Percentiles rank a stretch among this genome's conserved stretches.
These are phyloP conservation scores for Harpagoxenus sublaevis DNA, from an alignment of 2,888 invertebrate species.

Conservation along the genomic window DNA sequence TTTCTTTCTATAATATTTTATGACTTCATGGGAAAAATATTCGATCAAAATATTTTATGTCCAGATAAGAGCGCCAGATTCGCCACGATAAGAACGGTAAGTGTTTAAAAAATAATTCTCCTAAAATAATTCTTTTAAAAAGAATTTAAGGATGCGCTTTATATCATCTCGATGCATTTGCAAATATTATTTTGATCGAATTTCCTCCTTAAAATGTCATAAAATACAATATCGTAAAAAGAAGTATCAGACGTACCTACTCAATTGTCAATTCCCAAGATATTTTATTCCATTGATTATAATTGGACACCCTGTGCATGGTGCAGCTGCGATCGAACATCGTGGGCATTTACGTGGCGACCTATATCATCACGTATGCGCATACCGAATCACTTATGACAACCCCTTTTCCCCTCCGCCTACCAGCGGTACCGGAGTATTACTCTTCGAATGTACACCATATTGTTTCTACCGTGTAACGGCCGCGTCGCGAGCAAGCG, in stretches of 20 bases:
- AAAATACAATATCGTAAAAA: background rate
- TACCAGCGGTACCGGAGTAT: background rate
- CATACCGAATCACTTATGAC: slow-evolving; percentile 58
- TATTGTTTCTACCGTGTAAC: slow-evolving; percentile 34
- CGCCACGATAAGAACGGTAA: background rate
- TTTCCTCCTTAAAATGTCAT: background rate
- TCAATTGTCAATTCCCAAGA: background rate
- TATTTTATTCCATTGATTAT: slow-evolving; percentile 19
- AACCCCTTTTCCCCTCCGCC: background rate
- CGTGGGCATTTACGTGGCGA: slow-evolving; percentile 49
- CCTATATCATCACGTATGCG: slow-evolving; percentile 52
- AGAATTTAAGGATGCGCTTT: too few species aligned
- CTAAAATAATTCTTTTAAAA: background rate
- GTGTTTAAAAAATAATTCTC: background rate
- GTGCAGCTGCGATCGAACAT: slow-evolving; percentile 59
- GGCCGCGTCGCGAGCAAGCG: too few species aligned
- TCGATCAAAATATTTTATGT: background rate
- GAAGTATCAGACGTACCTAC: background rate
- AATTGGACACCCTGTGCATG: slow-evolving; percentile 21
- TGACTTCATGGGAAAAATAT: background rate
- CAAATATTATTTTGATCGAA: background rate
- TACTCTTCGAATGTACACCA: slow-evolving; percentile 32
- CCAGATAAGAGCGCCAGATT: background rate
- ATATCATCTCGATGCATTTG: background rate
- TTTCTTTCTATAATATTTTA: background rate